A percentile compares a stretch with the other conserved stretches of the same genome.
These are phyloP conservation scores for Sitophilus oryzae DNA, from an alignment of 1,140 invertebrate species.

Conservation along the genomic window DNA sequence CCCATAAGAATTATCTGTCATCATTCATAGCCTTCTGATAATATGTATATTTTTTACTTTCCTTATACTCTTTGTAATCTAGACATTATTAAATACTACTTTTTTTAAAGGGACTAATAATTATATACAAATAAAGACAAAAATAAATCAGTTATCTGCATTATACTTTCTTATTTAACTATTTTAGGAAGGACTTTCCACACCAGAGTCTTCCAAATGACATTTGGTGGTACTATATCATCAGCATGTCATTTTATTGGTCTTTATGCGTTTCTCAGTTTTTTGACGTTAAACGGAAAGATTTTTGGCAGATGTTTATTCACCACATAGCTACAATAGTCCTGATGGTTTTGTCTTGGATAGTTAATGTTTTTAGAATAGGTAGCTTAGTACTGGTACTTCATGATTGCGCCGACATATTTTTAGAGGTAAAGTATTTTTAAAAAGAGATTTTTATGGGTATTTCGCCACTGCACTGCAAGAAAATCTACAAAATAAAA, in stretches of 20 bases:
- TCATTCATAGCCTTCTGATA: no score
- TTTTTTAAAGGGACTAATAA: no score
- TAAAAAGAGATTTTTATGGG: neutral
- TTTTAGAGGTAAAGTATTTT: slow-evolving; percentile 68
- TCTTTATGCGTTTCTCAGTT: slow-evolving; percentile 89
- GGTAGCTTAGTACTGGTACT: slow-evolving; percentile 86
- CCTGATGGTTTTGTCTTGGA: slow-evolving; percentile 88
- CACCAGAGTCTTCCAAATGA: slow-evolving; percentile 62
- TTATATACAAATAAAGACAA: no score
- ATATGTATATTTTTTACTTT: no score
- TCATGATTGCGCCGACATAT: slow-evolving; percentile 94
- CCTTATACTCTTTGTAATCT: no score
- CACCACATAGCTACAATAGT: slow-evolving; percentile 91
- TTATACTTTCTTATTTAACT: no score
- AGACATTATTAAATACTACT: no score
- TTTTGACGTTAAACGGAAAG: slow-evolving; percentile 87
- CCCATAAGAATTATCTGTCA: no score
- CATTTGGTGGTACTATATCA: slow-evolving; percentile 95
- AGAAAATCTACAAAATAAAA: no score
- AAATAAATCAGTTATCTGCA: no score
- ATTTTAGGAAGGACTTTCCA: slow-evolving; percentile 45
- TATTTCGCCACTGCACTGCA: no score
- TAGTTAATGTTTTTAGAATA: slow-evolving; percentile 87
- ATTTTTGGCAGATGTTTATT: slow-evolving; percentile 98
- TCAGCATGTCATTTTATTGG: slow-evolving; percentile 94